phyloP scores from a whole-genome alignment of 2,797 vertebrate genomes.

The Thunnus albacares region DNA sequence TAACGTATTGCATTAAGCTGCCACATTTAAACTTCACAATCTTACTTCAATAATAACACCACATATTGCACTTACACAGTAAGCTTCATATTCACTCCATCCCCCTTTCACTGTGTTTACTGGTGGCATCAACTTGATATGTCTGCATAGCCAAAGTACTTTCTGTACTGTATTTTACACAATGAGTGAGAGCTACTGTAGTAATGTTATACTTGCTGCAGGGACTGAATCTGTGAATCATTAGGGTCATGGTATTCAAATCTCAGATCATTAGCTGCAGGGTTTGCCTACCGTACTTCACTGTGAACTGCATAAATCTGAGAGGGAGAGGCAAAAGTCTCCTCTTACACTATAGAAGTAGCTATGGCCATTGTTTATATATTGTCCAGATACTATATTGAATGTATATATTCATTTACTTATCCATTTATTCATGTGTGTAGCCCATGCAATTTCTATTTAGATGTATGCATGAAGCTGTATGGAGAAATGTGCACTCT shows the following conservation, averaged over 20 bases:
- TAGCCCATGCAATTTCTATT: background rate
- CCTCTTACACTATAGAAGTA: background rate
- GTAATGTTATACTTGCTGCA: conserved; percentile 65
- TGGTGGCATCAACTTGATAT: conserved; percentile 49
- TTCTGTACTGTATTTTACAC: conserved; percentile 57
- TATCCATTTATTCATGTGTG: background rate
- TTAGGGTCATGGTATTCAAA: conserved; percentile 67
- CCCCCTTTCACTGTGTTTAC: background rate
- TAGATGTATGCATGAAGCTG: background rate
- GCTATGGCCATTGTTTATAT: conserved; percentile 2
- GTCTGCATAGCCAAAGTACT: conserved; percentile 51
- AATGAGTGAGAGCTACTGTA: conserved; percentile 47
- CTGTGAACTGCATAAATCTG: conserved; percentile 35
- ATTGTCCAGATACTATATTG: conserved; percentile 12
- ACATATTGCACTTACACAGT: background rate
- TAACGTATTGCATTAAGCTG: background rate
- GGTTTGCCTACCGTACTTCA: conserved; percentile 46
- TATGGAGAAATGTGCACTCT: background rate
- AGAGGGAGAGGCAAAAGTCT: conserved; percentile 11
- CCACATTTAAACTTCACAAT: conserved; percentile 1
- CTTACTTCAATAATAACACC: background rate
- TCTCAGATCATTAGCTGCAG: conserved; percentile 68
- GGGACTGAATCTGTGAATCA: conserved; percentile 71
- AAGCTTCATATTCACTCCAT: conserved; percentile 2
- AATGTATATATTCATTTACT: background rate